Base-by-base conservation (phyloP, 1,140 invertebrate genomes). In the Eueides isabella region DNA sequence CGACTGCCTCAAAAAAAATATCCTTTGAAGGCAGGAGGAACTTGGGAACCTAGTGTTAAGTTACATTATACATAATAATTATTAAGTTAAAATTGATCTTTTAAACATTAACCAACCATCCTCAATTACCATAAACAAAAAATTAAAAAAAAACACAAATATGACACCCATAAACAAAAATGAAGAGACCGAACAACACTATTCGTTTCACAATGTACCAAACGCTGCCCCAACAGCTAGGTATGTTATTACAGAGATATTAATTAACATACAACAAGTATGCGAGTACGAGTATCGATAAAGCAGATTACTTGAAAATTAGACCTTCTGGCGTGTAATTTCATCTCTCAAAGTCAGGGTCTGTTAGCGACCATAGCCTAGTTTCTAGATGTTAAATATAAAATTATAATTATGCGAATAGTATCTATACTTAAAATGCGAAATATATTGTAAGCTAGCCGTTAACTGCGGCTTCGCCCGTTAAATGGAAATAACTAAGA, bases 271-370 rank as follows among this genome's bases (percentile, higher is more conserved):
- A 55, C 16, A 12, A 23, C 31, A 19, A 44, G 41, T 44, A 44
- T 19, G 31, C 7, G 7, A 5, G 41, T 68, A 23, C 23, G 61
- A 64, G 11, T 29, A 71, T 71, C 35, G 61, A 63, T 71, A 71
- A 64, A 28, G 61, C 26, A 41, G 64, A 71, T 62, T 33, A 71
- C 69, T 38, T 71, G 69, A 71, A 71, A 71, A 63, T 71, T 71
- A 64, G 69, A 71, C 48, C 69, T 71, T 26, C 30, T 38, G 61
- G 69, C 28, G 69, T 71, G 69, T 71, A 71, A 71, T 71, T 71
- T 44, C 69, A 71, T 64, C 69, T 71, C 61, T 71, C 69, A 71
- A 71, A 69, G 67, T 55, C 67, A 69, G 67, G 67, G 67, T 44
- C 48, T 44, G 28, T n/a, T 61, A 19, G 67, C 61, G 16, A 61